phyloP scores from a whole-genome alignment of 2,797 vertebrate genomes.

The Phoxinus dragarum region DNA sequence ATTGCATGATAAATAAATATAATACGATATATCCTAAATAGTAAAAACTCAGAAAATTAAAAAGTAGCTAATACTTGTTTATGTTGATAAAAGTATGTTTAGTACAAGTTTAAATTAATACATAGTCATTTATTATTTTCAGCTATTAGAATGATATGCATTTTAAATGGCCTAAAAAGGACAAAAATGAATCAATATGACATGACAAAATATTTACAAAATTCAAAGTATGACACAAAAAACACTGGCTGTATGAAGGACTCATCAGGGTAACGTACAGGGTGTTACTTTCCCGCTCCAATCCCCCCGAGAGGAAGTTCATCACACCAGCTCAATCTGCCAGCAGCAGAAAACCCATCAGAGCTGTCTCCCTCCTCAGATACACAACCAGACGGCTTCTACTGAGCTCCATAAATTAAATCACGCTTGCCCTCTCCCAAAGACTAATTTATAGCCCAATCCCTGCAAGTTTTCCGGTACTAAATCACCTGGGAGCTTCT shows the following conservation, averaged over 20 bases:
- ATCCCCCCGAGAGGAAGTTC: conserved; percentile 56
- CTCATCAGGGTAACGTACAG: conserved; percentile 55
- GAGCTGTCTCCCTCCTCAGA: conserved; percentile 37
- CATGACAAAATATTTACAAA: not conserved
- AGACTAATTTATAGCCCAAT: conserved; percentile 65
- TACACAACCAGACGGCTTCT: conserved; percentile 50
- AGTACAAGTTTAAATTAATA: not conserved
- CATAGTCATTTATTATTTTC: not conserved
- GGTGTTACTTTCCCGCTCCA: conserved; percentile 57
- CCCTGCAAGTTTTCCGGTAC: conserved; percentile 62
- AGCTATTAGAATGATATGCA: not conserved
- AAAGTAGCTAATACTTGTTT: not conserved
- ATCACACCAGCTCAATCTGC: conserved; percentile 62
- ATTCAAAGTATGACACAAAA: not conserved
- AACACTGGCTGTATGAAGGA: not conserved
- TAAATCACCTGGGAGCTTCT: conserved; percentile 64
- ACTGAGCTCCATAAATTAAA: conserved; percentile 65
- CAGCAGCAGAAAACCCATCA: conserved; percentile 56
- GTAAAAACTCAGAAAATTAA: not conserved
- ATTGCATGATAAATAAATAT: not conserved
- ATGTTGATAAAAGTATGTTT: not conserved
- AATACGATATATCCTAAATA: not conserved
- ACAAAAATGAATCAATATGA: not conserved
- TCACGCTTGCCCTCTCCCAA: conserved; percentile 53
- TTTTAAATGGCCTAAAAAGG: not conserved